phyloP scores from a whole-genome alignment of 2,113 vertebrate genomes.

The Brachyhypopomus occidentalis region DNA sequence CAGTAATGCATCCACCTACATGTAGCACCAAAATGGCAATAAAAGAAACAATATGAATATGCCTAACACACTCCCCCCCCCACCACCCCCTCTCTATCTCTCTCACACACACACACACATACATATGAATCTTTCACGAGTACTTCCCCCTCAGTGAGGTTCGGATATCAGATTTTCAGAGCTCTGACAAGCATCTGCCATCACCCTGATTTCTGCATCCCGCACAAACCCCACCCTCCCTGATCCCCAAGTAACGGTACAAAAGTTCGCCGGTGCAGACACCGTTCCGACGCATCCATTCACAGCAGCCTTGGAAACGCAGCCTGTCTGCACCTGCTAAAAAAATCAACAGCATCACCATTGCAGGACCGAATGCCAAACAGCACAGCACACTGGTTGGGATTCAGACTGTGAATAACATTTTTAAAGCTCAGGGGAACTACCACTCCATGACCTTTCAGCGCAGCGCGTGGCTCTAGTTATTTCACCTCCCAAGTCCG shows the following conservation, averaged over 20 bases:
- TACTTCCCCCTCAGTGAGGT: background rate
- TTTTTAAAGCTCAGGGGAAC: conserved; percentile 22
- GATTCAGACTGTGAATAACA: conserved; percentile 10
- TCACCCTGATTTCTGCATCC: background rate
- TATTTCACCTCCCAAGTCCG: conserved; percentile 13
- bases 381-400: conserved; percentile 12
- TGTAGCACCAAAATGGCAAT: conserved; percentile 15
- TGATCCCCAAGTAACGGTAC: background rate
- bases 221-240: background rate
- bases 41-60: conserved; percentile 22
- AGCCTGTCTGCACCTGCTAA: conserved; percentile 27
- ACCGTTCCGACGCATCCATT: conserved; percentile 27
- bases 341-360: conserved; percentile 35
- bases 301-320: conserved; percentile 4
- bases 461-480: conserved; percentile 5
- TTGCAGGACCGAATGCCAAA: conserved; percentile 32
- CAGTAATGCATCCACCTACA: conserved; percentile 36
- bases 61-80: background rate
- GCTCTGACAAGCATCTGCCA: background rate
- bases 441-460: conserved; percentile 28
- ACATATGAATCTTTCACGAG: background rate
- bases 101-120: conserved; percentile 1
- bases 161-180: background rate
- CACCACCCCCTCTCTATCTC: background rate
- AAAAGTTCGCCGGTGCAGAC: conserved; percentile 1